Evolutionary conservation across 2,888 invertebrate species (phyloP), one percentile per base, ranked within the genome.

Genomic region (Blastobasis adustella): DNA sequence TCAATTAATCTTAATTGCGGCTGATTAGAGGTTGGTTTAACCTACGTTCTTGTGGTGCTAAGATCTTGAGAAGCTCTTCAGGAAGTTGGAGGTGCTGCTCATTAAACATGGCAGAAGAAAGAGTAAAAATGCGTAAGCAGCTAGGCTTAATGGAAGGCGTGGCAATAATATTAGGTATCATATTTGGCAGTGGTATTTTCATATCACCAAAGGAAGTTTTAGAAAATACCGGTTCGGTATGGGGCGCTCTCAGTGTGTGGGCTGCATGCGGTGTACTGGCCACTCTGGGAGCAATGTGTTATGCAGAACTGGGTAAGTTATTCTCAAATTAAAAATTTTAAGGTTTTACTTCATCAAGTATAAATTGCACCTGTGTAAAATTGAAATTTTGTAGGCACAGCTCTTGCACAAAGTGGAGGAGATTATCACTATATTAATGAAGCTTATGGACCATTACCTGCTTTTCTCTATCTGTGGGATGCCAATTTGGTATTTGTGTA

Each of bases 401-500:
- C 93, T 23, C 93, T 99, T 70, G 95, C 97, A 4, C 95, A 96
- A 71, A 98, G 97, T 54, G 98, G 98, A 36, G 98, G 98, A 2
- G 98, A 99, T 85, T 99, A 99, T 79, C 97, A 98, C 41, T 99
- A 99, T 70, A 98, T 99, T 58, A 91, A 93, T 67, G 95, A 97
- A 79, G 96, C 98, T 1, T 98, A 93, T 73, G 98, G 98, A 37
- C 91, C 95, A 2, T 79, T 99, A 52, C 97, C 96, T 10, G 96
- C 98, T 0, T 99, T 99, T 78, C 88, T 99, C 9, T 98, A 96
- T 75, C 88, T 99, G 9, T 99, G 99, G 98, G 97, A 97, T 73
- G 97, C 98, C n/a, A 95, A 96, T 87, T 90, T 98, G 67, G 96
- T 98, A 57, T 97, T 98, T 90, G 97, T 98, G 95, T 98, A 84